Percentiles rank a stretch among this genome's conserved stretches.
Evolutionary conservation across 1,140 invertebrate genomes (phyloP).

Genomic region (Calephelis virginiensis): DNA sequence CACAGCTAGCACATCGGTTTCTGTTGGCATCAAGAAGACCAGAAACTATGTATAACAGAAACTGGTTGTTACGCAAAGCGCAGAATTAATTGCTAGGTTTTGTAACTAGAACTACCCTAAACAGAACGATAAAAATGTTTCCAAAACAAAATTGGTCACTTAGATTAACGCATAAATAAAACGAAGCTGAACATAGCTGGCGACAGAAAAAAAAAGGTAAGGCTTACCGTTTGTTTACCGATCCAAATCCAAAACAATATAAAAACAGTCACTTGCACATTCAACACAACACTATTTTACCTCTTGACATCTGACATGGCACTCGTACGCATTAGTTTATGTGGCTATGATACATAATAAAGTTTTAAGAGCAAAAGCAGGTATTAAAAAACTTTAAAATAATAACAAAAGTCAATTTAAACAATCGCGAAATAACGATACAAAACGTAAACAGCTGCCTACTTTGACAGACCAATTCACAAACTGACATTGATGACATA

Average conservation of each 20-base stretch:
- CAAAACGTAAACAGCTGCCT: slow-evolving; percentile 76
- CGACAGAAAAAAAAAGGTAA: slow-evolving; percentile 45
- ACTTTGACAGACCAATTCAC: slow-evolving; percentile 69
- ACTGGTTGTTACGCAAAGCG: slow-evolving; percentile 20
- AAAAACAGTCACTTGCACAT: slow-evolving; percentile 71
- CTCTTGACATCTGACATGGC: slow-evolving; percentile 76
- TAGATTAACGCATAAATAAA: not conserved
- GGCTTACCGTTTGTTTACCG: slow-evolving; percentile 68
- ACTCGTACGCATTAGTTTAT: slow-evolving; percentile 46
- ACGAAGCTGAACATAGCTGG: slow-evolving; percentile 17
- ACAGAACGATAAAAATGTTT: not conserved
- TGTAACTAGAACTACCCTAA: not conserved
- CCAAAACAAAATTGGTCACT: not conserved
- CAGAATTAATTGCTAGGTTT: not conserved
- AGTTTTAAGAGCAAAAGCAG: slow-evolving; percentile 52
- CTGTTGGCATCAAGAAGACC: slow-evolving; percentile 3
- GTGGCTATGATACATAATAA: slow-evolving; percentile 55
- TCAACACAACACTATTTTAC: slow-evolving; percentile 69
- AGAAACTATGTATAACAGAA: slow-evolving; percentile 1
- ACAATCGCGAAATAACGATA: slow-evolving; percentile 74
- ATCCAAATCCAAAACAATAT: slow-evolving; percentile 72
- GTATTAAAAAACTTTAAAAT: slow-evolving; percentile 69
- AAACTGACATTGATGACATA: slow-evolving; percentile 54
- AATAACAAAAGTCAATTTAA: slow-evolving; percentile 66
- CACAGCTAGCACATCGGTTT: slow-evolving; percentile 25